phyloP scores from a whole-genome alignment of 1,140 invertebrate genomes.

The Drosophila seguyi region DNA sequence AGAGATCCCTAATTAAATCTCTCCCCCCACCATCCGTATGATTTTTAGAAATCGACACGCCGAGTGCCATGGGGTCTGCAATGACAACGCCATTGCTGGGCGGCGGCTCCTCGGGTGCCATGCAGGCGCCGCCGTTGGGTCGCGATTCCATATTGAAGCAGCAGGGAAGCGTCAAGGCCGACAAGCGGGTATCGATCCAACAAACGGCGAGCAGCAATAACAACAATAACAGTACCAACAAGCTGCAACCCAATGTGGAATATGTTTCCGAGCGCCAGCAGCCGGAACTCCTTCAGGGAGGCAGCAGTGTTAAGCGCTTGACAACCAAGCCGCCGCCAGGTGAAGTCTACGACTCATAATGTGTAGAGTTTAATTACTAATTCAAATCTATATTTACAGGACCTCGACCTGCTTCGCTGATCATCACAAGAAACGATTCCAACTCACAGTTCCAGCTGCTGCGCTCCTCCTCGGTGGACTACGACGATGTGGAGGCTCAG shows the following conservation, averaged over 20 bases:
- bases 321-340: conserved; percentile 70
- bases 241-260: conserved; percentile 71
- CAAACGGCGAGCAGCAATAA: conserved; percentile 58
- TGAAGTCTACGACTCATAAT: background rate
- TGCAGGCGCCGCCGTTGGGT: conserved; percentile 50
- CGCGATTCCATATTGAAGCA: conserved; percentile 84
- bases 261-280: conserved; percentile 76
- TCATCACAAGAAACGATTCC: conserved; percentile 78
- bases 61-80: conserved; percentile 27
- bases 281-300: conserved; percentile 37
- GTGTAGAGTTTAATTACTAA: background rate
- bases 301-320: conserved; percentile 55
- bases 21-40: conserved; percentile 26
- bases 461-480: conserved; percentile 83
- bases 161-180: conserved; percentile 77
- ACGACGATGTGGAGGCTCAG: conserved; percentile 81
- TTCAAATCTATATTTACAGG: conserved; percentile 28
- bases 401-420: conserved; percentile 79
- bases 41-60: conserved; percentile 47
- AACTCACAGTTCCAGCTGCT: conserved; percentile 77
- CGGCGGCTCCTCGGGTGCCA: conserved; percentile 2
- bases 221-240: conserved; percentile 56
- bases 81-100: conserved; percentile 42
- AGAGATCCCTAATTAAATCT: conserved; percentile 32
- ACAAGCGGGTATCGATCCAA: conserved; percentile 83